A percentile compares a stretch with the other conserved stretches of the same genome.
These are phyloP conservation scores for Chionoecetes opilio DNA, from an alignment of 1,140 invertebrate species.

Conservation along the genomic window DNA sequence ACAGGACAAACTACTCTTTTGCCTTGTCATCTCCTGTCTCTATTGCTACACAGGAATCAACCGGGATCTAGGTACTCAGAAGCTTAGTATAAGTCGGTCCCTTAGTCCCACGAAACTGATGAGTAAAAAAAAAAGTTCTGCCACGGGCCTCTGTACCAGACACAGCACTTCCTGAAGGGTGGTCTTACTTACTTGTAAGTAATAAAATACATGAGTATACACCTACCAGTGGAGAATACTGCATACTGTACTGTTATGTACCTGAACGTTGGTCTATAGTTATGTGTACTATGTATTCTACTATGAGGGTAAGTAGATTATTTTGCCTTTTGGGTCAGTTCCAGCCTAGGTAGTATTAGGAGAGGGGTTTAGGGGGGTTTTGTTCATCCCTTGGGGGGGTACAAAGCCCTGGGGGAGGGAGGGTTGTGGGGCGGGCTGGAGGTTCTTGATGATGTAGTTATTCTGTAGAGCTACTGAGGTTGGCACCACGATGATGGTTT, in stretches of 20 bases:
- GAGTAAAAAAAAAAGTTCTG: background rate
- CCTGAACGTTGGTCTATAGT: conserved; percentile 38
- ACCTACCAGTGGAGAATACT: conserved; percentile 49
- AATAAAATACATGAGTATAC: conserved; percentile 47
- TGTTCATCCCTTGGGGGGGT: background rate
- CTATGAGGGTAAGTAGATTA: conserved; percentile 17
- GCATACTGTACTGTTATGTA: background rate
- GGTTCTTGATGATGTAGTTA: conserved; percentile 44
- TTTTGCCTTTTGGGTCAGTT: background rate
- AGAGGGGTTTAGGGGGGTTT: background rate
- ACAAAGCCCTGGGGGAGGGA: background rate
- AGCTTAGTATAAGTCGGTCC: conserved; percentile 48
- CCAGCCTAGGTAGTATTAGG: background rate
- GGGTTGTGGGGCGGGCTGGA: background rate
- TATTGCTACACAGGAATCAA: no score
- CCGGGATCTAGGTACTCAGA: background rate
- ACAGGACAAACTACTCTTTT: conserved; percentile 44
- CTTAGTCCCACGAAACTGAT: conserved; percentile 63
- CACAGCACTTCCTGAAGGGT: background rate
- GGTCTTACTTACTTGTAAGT: background rate
- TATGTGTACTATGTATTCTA: conserved; percentile 34
- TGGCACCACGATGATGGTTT: conserved; percentile 16
- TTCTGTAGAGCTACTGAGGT: conserved; percentile 24
- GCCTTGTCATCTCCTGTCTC: background rate
- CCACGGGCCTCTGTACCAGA: conserved; percentile 67